A percentile compares a stretch with the other conserved stretches of the same genome.
phyloP scores from a whole-genome alignment of 2,888 invertebrate species.

The Rhyacophila evoluta region DNA sequence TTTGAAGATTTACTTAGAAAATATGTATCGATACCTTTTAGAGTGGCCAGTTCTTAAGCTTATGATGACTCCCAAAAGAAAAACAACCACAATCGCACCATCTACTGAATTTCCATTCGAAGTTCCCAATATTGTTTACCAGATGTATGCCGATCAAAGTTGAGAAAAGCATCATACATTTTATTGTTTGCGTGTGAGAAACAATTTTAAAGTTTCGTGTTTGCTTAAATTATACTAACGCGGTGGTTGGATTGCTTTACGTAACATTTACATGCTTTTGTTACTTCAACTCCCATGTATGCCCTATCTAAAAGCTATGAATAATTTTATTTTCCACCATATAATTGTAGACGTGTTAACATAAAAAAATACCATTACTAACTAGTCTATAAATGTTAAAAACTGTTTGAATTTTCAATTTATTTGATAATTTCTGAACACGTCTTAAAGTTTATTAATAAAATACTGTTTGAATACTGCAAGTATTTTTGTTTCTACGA shows the following conservation, averaged over 20 bases:
- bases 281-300: not conserved
- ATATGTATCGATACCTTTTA: not conserved
- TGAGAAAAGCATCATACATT: not conserved
- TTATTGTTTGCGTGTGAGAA: conserved; percentile 6
- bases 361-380: too few species aligned
- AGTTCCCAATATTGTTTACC: conserved; percentile 32
- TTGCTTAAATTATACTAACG: not conserved
- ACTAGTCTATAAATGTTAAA: too few species aligned
- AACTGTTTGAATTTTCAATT: too few species aligned
- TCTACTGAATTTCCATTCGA: not conserved
- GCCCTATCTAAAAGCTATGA: not conserved
- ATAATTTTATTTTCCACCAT: not conserved
- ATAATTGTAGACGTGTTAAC: not conserved
- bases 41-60: conserved; percentile 26
- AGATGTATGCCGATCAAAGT: conserved; percentile 41
- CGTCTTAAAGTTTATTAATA: too few species aligned
- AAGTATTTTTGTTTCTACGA: too few species aligned
- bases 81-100: not conserved
- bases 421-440: too few species aligned
- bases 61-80: conserved; percentile 16
- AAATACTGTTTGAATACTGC: too few species aligned
- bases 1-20: too few species aligned
- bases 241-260: not conserved
- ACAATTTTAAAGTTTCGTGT: conserved; percentile 1
- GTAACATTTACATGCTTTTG: not conserved